Evolutionary conservation across 2,888 invertebrate genomes (phyloP).

Genomic region (Anoncus sp.): DNA sequence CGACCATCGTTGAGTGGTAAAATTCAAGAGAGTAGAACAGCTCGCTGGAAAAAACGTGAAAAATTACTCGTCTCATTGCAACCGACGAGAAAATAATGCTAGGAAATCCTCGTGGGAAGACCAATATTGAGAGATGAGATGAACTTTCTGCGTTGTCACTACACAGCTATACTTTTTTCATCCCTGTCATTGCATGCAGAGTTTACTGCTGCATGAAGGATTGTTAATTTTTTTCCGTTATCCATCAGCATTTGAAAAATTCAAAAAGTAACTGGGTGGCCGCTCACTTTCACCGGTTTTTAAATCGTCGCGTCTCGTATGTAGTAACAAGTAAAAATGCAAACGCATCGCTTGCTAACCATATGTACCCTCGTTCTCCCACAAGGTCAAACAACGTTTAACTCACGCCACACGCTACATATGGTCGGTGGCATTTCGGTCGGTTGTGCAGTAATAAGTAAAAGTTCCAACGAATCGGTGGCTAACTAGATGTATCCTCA

Average conservation of each 20-base stretch:
- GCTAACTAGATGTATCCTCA: too few relatives aligned
- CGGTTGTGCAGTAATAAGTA: too few relatives aligned
- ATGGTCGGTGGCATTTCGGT: too few relatives aligned
- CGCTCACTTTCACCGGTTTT: neutral
- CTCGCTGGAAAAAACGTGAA: slow-evolving; percentile 23
- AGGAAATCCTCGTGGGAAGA: slow-evolving; percentile 4
- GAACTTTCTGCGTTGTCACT: neutral
- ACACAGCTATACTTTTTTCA: neutral
- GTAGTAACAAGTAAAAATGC: too few relatives aligned
- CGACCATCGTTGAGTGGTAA: slow-evolving; percentile 22
- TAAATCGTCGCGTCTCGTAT: neutral
- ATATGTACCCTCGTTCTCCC: too few relatives aligned
- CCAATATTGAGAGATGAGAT: neutral
- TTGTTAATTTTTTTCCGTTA: slow-evolving; percentile 17
- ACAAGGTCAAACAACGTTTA: too few relatives aligned
- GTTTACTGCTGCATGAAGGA: slow-evolving; percentile 7
- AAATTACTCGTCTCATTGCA: slow-evolving; percentile 34
- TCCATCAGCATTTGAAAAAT: slow-evolving; percentile 21
- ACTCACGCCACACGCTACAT: too few relatives aligned
- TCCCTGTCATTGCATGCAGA: slow-evolving; percentile 13
- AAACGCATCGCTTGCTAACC: too few relatives aligned
- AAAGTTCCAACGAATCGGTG: too few relatives aligned
- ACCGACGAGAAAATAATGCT: slow-evolving; percentile 29
- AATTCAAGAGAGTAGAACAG: slow-evolving; percentile 38
- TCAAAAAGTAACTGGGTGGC: neutral